phyloP scores from a whole-genome alignment of 2,113 vertebrate genomes.

The Ptilorrhoa leucosticta region DNA sequence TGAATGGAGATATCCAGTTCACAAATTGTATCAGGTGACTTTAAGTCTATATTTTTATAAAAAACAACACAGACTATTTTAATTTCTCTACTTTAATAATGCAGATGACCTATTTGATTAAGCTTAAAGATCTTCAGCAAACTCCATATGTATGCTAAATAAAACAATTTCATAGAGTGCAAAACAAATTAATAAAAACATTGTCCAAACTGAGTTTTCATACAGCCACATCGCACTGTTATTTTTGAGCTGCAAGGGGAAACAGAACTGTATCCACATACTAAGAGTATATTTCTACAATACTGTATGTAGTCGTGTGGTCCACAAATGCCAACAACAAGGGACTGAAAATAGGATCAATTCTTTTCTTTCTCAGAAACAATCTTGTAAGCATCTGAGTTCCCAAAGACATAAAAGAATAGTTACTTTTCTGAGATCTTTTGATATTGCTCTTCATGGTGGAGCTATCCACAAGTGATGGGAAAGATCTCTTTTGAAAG shows the following conservation, averaged over 20 bases:
- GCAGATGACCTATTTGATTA: background rate
- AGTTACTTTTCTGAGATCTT: slow-evolving; percentile 74
- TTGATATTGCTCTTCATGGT: slow-evolving; percentile 75
- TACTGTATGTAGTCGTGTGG: slow-evolving; percentile 27
- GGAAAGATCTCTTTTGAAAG: slow-evolving; percentile 81
- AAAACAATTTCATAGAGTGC: background rate
- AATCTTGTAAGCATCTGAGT: slow-evolving; percentile 73
- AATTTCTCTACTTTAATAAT: background rate
- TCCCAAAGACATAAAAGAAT: slow-evolving; percentile 78
- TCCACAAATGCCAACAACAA: slow-evolving; percentile 64
- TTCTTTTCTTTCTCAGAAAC: slow-evolving; percentile 74
- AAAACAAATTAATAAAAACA: background rate
- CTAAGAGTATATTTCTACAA: slow-evolving; percentile 44
- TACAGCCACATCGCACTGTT: background rate
- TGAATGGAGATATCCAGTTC: background rate
- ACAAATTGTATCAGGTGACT: background rate
- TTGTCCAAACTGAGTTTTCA: background rate
- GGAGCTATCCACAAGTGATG: slow-evolving; percentile 72
- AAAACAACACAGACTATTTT: background rate
- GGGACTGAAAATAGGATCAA: slow-evolving; percentile 75
- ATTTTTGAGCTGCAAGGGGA: background rate
- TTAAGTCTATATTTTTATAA: background rate
- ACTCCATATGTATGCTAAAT: background rate
- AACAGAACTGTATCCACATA: slow-evolving; percentile 16
- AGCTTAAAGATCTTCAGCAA: background rate